Base-by-base conservation (phyloP, 2,113 vertebrate species). In the Oncorhynchus tshawytscha region DNA sequence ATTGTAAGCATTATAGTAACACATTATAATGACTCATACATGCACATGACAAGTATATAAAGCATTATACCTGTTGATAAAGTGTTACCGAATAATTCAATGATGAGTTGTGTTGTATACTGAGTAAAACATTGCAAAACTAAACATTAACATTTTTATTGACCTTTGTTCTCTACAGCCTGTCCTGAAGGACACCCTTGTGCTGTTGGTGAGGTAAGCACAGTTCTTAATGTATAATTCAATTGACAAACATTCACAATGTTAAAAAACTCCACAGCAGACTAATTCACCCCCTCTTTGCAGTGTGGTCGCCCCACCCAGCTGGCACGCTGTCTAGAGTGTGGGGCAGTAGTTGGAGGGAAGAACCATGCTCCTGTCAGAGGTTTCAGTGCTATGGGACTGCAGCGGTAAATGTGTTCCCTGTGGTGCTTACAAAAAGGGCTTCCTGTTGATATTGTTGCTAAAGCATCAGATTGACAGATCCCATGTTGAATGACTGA, bases 121-220 rank as follows among this genome's bases (percentile, higher is more conserved):
- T 39, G 39, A 39, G 39, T 9, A 39, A 39, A 39, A 39, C 39
- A 39, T 39, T 39, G 8, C 39, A 39, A 39, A 39, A 39, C 39
- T 39, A 39, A 39, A 39, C 34, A 39, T 39, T 9, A 8, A 2
- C 8, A 39, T 9, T 39, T 9, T 39, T 9, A 39, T 39, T 39
- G 39, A 8, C 39, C 7, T 9, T 39, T 9, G 39, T 39, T 82
- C 34, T 54, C 31, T 0, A 57, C 77, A 99, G 97, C 0, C 0
- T 99, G 97, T 92, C 90, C 87, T 71, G 96, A 96, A 1, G 96
- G 96, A 62, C 97, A 99, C 79, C 93, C 88, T 0, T 97, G 95
- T 74, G 76, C 90, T 18, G 90, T 99, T 64, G 96, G 97, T 82
- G 96, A 98, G 95, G 97, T 98, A 90, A n/a, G 59, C 49, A 51